Evolutionary conservation across 2,888 invertebrate species (phyloP).

Genomic region (Autographa pulchrina): DNA sequence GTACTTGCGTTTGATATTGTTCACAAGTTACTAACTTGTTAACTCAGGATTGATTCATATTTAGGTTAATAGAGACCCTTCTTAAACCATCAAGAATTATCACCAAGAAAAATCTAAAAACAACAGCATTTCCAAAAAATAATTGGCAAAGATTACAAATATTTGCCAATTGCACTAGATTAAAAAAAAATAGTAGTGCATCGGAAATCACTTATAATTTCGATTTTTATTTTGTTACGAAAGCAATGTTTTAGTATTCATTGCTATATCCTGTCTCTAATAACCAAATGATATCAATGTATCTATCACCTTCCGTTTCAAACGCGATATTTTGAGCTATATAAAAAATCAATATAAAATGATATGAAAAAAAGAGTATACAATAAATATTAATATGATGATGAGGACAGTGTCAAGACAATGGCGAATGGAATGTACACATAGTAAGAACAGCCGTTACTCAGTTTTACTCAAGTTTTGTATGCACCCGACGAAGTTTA

Average conservation of each 20-base stretch:
- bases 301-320: background rate
- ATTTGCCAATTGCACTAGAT: no score
- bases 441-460: constrained; percentile 62
- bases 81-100: no score
- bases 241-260: background rate
- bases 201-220: no score
- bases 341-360: constrained; percentile 16
- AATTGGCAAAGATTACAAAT: no score
- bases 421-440: constrained; percentile 75
- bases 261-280: background rate
- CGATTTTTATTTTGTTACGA: background rate
- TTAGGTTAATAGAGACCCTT: no score
- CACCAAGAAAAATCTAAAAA: no score
- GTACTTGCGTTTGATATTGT: background rate
- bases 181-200: no score
- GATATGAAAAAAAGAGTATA: constrained; percentile 43
- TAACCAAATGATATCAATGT: background rate
- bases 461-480: background rate
- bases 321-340: constrained; percentile 27
- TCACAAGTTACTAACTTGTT: no score
- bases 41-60: no score
- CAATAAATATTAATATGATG: constrained; percentile 46
- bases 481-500: background rate
- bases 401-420: constrained; percentile 76
- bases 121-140: no score